Percentiles rank a stretch among this genome's conserved stretches.
Evolutionary conservation across 2,888 invertebrate genomes (phyloP).

Genomic region (Epinotia demarniana): DNA sequence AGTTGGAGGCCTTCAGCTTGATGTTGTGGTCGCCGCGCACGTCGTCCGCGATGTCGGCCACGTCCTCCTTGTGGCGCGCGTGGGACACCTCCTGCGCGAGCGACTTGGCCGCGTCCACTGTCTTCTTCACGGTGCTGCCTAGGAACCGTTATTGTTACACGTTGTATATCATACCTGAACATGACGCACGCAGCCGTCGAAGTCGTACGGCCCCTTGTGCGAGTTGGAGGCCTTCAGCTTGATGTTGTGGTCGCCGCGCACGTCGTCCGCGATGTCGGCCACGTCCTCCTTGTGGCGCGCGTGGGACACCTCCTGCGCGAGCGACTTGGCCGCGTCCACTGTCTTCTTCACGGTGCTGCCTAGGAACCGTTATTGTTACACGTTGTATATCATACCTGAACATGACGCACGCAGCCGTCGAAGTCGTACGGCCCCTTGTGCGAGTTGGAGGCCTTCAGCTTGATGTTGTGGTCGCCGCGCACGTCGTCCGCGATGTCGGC

Average conservation of each 20-base stretch:
- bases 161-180: slow-evolving; percentile 86
- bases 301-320: slow-evolving; percentile 95
- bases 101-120: slow-evolving; percentile 95
- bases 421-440: slow-evolving; percentile 99
- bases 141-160: too few relatives aligned
- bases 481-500: slow-evolving; percentile 94
- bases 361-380: slow-evolving; percentile 22
- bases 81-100: slow-evolving; percentile 95
- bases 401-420: slow-evolving; percentile 93
- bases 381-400: slow-evolving; percentile 84
- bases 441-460: slow-evolving; percentile 97
- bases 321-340: slow-evolving; percentile 94
- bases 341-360: slow-evolving; percentile 96
- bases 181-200: slow-evolving; percentile 94
- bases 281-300: slow-evolving; percentile 95
- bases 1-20: slow-evolving; percentile 96
- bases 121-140: slow-evolving; percentile 95
- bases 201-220: slow-evolving; percentile 99
- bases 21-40: slow-evolving; percentile 92
- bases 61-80: slow-evolving; percentile 94
- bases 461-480: slow-evolving; percentile 91
- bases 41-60: slow-evolving; percentile 93
- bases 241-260: slow-evolving; percentile 91
- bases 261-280: slow-evolving; percentile 93
- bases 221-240: slow-evolving; percentile 97